Evolutionary conservation across 2,113 vertebrate species (phyloP).

Genomic region (Dermatemys mawii): DNA sequence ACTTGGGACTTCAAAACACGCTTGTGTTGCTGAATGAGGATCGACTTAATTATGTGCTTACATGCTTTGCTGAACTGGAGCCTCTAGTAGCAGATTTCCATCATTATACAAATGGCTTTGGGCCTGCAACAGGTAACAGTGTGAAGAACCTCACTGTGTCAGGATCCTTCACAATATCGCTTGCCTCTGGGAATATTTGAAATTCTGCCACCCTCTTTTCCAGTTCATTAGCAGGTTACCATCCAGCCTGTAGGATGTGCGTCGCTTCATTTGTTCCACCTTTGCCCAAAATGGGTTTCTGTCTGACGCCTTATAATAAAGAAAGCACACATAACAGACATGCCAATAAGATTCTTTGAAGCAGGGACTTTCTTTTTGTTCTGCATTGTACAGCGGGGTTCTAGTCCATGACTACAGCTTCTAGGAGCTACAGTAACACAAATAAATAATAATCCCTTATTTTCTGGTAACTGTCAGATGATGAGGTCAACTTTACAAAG

Average conservation of each 20-base stretch:
- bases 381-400: not conserved
- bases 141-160: not conserved
- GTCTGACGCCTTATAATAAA: not conserved
- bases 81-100: constrained; percentile 47
- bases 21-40: not conserved
- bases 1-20: constrained; percentile 23
- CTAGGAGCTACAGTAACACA: not conserved
- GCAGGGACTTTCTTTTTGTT: not conserved
- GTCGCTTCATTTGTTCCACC: not conserved
- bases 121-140: not conserved
- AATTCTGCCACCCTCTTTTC: not conserved
- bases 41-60: not conserved
- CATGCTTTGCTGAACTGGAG: not conserved
- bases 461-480: not conserved
- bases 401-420: not conserved
- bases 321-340: not conserved
- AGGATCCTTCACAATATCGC: not conserved
- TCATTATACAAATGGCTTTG: constrained; percentile 39
- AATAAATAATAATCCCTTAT: not conserved
- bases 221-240: not conserved
- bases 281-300: not conserved
- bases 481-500: too few species aligned
- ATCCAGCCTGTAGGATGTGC: not conserved
- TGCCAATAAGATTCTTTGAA: not conserved
- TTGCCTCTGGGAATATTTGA: constrained; percentile 32